Conservation (phyloP, 2,888 invertebrate species). For the Diplazon laetatorius region DNA sequence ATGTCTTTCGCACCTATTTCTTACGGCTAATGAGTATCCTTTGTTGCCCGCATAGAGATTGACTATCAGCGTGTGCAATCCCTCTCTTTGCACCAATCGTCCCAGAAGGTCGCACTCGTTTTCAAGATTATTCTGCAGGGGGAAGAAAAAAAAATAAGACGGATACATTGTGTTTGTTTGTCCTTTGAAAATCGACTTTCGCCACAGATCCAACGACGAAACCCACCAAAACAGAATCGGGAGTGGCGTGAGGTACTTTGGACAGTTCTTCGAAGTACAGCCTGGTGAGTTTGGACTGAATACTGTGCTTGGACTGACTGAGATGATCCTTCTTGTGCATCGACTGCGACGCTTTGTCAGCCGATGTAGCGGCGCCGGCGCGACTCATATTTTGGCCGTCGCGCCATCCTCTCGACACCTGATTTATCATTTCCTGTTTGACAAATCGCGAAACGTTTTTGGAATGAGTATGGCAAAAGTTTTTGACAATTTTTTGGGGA, state of each 20-base stretch:
- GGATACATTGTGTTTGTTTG: conserved; percentile 3
- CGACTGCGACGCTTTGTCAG: conserved; percentile 72
- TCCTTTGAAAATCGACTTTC: conserved; percentile 7
- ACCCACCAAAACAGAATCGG: conserved; percentile 80
- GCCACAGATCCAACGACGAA: neutral
- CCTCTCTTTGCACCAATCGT: conserved; percentile 92
- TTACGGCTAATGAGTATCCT: conserved; percentile 91
- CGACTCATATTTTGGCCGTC: conserved; percentile 50
- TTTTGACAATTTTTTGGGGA: neutral
- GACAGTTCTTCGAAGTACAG: conserved; percentile 80
- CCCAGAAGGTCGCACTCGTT: conserved; percentile 87
- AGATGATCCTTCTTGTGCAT: conserved; percentile 75
- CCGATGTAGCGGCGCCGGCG: conserved; percentile 69
- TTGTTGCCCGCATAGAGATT: conserved; percentile 96
- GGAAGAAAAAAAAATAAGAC: conserved; percentile 12
- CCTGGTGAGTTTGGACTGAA: conserved; percentile 80
- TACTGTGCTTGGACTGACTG: conserved; percentile 78
- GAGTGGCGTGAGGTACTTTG: conserved; percentile 80
- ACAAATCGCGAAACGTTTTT: conserved; percentile 12
- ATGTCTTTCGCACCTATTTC: conserved; percentile 83
- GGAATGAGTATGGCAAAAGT: neutral
- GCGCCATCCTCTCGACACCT: conserved; percentile 70
- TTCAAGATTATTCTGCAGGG: conserved; percentile 79
- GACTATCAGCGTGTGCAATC: conserved; percentile 93
- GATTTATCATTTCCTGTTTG: conserved; percentile 77